Percentiles rank a stretch among this genome's conserved stretches.
phyloP scores from a whole-genome alignment of 2,113 vertebrate species.

The Pantherophis guttatus region DNA sequence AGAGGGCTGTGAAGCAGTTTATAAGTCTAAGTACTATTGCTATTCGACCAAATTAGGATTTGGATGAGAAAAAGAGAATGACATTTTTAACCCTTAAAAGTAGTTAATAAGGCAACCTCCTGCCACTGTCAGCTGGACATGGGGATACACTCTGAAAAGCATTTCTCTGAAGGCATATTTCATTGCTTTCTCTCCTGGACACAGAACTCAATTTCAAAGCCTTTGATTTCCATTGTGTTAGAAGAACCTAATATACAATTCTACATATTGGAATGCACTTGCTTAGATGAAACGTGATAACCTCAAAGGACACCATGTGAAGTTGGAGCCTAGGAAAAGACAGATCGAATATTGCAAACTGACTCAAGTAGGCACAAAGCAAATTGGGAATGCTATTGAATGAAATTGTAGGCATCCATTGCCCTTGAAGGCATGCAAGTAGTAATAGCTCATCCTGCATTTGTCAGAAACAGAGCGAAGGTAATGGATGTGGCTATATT shows the following conservation, averaged over 20 bases:
- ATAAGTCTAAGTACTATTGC: too few relatives aligned
- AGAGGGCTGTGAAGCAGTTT: too few relatives aligned
- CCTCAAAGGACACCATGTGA: constrained; percentile 14
- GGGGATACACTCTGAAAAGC: background rate
- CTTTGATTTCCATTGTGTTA: constrained; percentile 11
- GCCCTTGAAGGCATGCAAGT: constrained; percentile 28
- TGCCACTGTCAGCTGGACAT: background rate
- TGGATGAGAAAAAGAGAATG: background rate
- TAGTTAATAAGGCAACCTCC: background rate
- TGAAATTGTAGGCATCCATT: constrained; percentile 19
- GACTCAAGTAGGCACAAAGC: constrained; percentile 11
- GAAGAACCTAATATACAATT: constrained; percentile 11
- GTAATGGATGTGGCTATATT: constrained; percentile 21
- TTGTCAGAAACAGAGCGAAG: constrained; percentile 21
- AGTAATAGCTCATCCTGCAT: constrained; percentile 23
- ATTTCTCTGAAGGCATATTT: background rate
- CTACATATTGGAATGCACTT: background rate
- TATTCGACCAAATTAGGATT: background rate
- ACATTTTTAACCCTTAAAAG: background rate
- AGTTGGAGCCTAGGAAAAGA: background rate
- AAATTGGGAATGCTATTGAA: constrained; percentile 15
- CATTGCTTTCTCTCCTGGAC: background rate
- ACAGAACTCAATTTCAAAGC: background rate
- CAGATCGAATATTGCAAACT: constrained; percentile 2
- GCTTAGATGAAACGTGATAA: constrained; percentile 32